Conservation (phyloP, 2,888 invertebrate genomes). For the Electrophaes corylata region DNA sequence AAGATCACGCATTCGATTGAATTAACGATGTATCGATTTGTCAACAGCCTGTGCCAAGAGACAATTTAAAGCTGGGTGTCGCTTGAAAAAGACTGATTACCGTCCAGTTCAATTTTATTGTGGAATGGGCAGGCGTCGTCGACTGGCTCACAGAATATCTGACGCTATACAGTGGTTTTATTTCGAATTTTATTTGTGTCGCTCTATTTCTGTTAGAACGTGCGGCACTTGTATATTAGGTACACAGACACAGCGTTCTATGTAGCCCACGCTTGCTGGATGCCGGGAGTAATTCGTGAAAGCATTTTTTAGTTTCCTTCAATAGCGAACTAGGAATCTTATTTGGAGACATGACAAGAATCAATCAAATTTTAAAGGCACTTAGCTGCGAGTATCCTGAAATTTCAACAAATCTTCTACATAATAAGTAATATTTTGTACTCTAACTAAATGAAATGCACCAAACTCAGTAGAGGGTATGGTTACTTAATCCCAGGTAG, state of each 20-base stretch:
- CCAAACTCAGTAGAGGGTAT: not conserved
- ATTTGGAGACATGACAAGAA: too few relatives aligned
- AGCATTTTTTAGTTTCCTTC: conserved; percentile 13
- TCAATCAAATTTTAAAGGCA: too few relatives aligned
- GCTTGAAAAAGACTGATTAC: conserved; percentile 49
- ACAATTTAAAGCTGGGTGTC: conserved; percentile 18
- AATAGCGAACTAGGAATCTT: not conserved
- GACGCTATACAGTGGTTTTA: conserved; percentile 79
- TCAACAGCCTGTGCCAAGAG: conserved; percentile 30
- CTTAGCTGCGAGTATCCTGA: too few relatives aligned
- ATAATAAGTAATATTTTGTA: too few relatives aligned
- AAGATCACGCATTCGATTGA: conserved; percentile 12
- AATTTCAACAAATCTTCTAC: too few relatives aligned
- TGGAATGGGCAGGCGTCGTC: conserved; percentile 53
- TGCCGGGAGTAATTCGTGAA: conserved; percentile 53
- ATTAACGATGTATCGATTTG: conserved; percentile 23
- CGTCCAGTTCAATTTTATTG: conserved; percentile 64
- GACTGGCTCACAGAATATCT: conserved; percentile 69
- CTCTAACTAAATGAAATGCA: too few relatives aligned
- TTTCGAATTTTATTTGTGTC: conserved; percentile 84
- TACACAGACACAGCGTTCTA: conserved; percentile 65
- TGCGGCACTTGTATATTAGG: conserved; percentile 79
- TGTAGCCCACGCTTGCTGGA: conserved; percentile 67
- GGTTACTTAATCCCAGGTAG: not conserved
- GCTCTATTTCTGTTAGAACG: conserved; percentile 80